Base-by-base conservation (phyloP, 2,888 invertebrate genomes). In the Noctuana brunneofusca region DNA sequence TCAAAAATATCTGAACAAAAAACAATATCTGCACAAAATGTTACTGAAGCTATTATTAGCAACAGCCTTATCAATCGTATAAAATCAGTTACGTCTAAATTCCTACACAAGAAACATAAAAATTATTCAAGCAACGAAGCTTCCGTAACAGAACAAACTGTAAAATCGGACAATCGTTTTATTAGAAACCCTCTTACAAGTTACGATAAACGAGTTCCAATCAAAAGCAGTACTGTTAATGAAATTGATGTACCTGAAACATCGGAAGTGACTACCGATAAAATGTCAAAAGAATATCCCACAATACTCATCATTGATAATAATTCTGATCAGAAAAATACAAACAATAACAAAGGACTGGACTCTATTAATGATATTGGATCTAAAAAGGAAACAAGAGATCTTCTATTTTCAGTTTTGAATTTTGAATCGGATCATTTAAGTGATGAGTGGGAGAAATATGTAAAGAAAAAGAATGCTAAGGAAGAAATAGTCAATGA, bases 381-480 rank as follows among this genome's bases (percentile, higher is more conserved):
- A 2, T 55, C 35, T 12, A 65, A 63, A 16, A 22, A 48, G 14
- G 75, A 43, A 9, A 16, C 41, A 46, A 43, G 66, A 38, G 75
- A 70, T 66, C 67, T 83, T 6, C 64, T 83, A 0, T 57, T 79
- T 2, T 76, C 81, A 6, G 69, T 83, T 56, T 73, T 82, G 18
- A 74, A 78, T 65, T 79, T 70, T 64, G 79, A 83, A 70, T 74
- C 73, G 0, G 71, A 75, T 24, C 73, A 66, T 52, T 38, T 70
- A 6, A 69, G 68, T 35, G 64, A 68, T 12, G 69, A 72, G 54
- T 70, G 68, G 69, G 43, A 66, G 27, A 66, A 54, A 30, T 48
- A 64, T 46, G 54, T 58, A 9, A 64, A 60, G 5, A 62, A 59
- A n/a, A 41, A 55, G 46, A 50, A 16, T 5, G 30, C 22, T 3